A percentile compares a stretch with the other conserved stretches of the same genome.
Conservation (phyloP, 2,797 vertebrate species). For the Brachymystax lenok region DNA sequence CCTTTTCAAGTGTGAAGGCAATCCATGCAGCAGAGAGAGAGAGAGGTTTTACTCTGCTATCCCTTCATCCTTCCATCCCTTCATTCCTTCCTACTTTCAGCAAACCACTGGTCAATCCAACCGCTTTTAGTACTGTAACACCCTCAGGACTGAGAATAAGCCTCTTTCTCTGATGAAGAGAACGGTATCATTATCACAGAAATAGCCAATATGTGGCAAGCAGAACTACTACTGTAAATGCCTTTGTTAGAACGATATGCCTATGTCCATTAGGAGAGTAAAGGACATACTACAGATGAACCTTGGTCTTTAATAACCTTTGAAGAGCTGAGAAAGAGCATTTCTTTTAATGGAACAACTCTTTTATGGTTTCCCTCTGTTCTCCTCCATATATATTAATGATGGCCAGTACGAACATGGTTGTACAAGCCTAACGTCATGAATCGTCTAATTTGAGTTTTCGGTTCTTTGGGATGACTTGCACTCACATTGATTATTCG, state of each 20-base stretch:
- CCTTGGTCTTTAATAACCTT: not conserved
- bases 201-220: not conserved
- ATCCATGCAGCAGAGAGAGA: not conserved
- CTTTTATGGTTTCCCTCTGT: slow-evolving; percentile 68
- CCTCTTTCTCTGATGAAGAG: not conserved
- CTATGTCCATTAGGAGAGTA: not conserved
- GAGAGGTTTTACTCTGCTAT: not conserved
- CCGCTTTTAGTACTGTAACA: not conserved
- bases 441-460: slow-evolving; percentile 51
- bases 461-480: slow-evolving; percentile 34
- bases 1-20: slow-evolving; percentile 34
- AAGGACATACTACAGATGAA: not conserved
- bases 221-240: not conserved
- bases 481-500: slow-evolving; percentile 19
- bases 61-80: not conserved
- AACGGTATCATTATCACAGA: not conserved
- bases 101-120: not conserved
- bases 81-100: not conserved
- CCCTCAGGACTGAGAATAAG: not conserved
- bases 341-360: slow-evolving; percentile 71
- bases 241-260: not conserved
- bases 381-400: slow-evolving; percentile 63
- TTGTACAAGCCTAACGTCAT: slow-evolving; percentile 42
- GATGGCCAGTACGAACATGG: slow-evolving; percentile 61
- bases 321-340: slow-evolving; percentile 22